Percentiles rank a stretch among this genome's conserved stretches.
phyloP scores from a whole-genome alignment of 2,113 vertebrate species.

The Turdus rufiventris region DNA sequence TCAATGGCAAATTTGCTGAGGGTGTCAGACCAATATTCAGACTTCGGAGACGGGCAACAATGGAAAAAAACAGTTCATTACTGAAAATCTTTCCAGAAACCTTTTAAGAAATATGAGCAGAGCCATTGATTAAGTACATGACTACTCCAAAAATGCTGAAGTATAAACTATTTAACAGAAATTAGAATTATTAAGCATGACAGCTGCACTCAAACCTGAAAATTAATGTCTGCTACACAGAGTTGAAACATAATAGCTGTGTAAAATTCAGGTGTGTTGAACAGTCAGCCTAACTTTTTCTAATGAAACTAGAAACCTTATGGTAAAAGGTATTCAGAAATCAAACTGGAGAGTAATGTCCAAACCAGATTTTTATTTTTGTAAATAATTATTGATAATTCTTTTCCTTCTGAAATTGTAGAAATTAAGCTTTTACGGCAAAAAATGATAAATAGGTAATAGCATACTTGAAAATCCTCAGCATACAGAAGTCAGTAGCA shows the following conservation, averaged over 20 bases:
- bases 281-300: neutral
- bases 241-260: neutral
- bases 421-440: neutral
- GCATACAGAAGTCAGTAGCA: neutral
- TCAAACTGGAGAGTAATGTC: neutral
- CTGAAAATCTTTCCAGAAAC: neutral
- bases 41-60: neutral
- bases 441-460: neutral
- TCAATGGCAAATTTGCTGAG: neutral
- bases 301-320: neutral
- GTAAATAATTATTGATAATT: neutral
- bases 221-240: neutral
- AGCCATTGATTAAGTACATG: neutral
- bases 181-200: neutral
- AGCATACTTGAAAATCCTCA: neutral
- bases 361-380: neutral
- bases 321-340: neutral
- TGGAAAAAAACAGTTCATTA: neutral
- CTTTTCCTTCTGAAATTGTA: neutral
- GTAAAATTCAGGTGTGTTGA: neutral
- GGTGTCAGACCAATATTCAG: neutral
- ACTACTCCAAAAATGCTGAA: neutral
- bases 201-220: neutral
- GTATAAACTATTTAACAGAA: neutral
- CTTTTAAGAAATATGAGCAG: neutral